Conservation (phyloP, 2,888 invertebrate genomes). For the Osmoderma eremita region DNA sequence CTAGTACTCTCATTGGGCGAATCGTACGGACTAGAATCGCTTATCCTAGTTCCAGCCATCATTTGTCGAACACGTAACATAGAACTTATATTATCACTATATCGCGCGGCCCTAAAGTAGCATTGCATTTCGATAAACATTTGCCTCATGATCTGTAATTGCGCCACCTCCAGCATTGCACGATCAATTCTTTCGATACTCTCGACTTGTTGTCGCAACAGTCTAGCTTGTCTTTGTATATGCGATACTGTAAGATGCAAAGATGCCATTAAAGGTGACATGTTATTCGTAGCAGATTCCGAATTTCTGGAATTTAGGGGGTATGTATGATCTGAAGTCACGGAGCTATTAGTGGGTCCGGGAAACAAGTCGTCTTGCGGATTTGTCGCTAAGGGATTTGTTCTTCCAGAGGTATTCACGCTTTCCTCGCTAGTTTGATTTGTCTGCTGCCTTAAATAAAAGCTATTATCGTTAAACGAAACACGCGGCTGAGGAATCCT, state of each 20-base stretch:
- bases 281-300: slow-evolving; percentile 46
- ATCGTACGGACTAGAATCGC: slow-evolving; percentile 59
- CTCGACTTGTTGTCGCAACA: slow-evolving; percentile 58
- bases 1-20: slow-evolving; percentile 53
- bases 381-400: slow-evolving; percentile 13
- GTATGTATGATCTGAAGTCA: slow-evolving; percentile 61
- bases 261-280: slow-evolving; percentile 59
- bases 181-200: slow-evolving; percentile 61
- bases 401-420: slow-evolving; percentile 6
- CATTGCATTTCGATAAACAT: slow-evolving; percentile 74
- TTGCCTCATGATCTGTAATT: slow-evolving; percentile 69
- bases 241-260: slow-evolving; percentile 60
- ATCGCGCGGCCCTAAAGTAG: slow-evolving; percentile 65
- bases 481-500: slow-evolving; percentile 43
- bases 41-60: slow-evolving; percentile 64
- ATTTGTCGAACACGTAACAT: slow-evolving; percentile 62
- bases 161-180: slow-evolving; percentile 62
- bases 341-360: slow-evolving; percentile 46
- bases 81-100: slow-evolving; percentile 64
- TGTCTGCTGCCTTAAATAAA: slow-evolving; percentile 55
- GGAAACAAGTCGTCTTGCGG: slow-evolving; percentile 35
- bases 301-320: slow-evolving; percentile 48
- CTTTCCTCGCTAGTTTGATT: slow-evolving; percentile 17
- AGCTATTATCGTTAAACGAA: slow-evolving; percentile 54
- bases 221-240: slow-evolving; percentile 60